Base-by-base conservation (phyloP, 2,888 invertebrate species). In the Leptinotarsa haldemani region DNA sequence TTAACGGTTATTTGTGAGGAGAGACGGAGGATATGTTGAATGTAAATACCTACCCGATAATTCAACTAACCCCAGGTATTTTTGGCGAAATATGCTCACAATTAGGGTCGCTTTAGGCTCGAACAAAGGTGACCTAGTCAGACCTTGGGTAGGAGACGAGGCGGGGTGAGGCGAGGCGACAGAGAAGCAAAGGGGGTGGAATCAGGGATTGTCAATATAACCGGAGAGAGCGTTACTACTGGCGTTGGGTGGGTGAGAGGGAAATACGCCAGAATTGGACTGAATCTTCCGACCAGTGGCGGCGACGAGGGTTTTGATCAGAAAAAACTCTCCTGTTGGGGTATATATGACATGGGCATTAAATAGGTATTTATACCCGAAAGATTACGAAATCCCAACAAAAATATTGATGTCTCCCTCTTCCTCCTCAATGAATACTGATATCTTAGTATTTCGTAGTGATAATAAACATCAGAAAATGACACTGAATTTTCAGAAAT, bases 51-150 rank as follows among this genome's bases (percentile, higher is more conserved):
- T 65, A 66, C 56, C 66, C 64, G 65, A 69, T 69, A 74, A 72
- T 72, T 65, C 71, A 66, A 65, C 61, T 65, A 64, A 80, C 81
- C 82, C 82, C 84, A 84, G 83, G 83, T 83, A 84, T 81, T 83
- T 80, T 74, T 73, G 68, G 70, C 70, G 53, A 69, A 61, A 61
- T 61, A 80, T 80, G 82, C 83, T 81, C 82, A 81, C 85, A 85
- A 86, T 86, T 86, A 85, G 85, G 84, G 85, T 84, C 81, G 82
- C 82, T 83, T 84, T 80, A 70, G 65, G 65, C 61, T 70, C 70
- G 80, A 84, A 85, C 85, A 86, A 85, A 83, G 85, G 84, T 85
- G 84, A 84, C 85, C 84, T 82, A 84, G 82, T 84, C 79, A 79
- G 77, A 47, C 73, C 65, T 53, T 65, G 64, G 67, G 68, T 53